These are phyloP conservation scores for Murina feae DNA, from an alignment of 2,113 vertebrate species.

Conservation along the genomic window DNA sequence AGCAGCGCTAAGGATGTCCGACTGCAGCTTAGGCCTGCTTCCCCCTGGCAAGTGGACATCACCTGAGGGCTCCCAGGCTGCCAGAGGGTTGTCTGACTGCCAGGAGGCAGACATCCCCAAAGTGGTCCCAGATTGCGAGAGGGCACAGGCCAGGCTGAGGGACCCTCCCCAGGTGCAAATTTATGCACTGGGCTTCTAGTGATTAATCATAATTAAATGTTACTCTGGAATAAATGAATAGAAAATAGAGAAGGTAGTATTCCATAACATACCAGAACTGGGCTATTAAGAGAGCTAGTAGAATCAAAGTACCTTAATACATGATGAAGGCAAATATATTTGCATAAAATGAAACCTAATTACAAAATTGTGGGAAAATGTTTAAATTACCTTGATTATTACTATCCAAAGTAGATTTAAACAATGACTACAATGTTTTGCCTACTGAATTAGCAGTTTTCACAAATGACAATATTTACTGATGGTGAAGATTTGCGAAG, in stretches of 20 bases:
- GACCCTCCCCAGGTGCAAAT: too few relatives aligned
- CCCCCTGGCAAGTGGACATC: too few relatives aligned
- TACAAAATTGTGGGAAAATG: background rate
- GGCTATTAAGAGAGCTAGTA: background rate
- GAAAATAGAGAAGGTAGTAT: background rate
- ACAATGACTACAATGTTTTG: background rate
- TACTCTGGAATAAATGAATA: background rate
- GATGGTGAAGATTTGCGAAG: background rate
- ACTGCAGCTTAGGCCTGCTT: too few relatives aligned
- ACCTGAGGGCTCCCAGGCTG: too few relatives aligned
- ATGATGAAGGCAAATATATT: background rate
- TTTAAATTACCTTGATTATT: background rate
- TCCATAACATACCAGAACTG: background rate
- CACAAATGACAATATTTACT: background rate
- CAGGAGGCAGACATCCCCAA: too few relatives aligned
- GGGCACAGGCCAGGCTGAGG: too few relatives aligned
- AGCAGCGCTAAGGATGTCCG: too few relatives aligned
- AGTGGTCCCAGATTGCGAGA: too few relatives aligned
- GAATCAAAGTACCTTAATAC: constrained; percentile 9
- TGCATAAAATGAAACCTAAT: constrained; percentile 7
- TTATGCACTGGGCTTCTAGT: too few relatives aligned
- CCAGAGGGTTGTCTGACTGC: too few relatives aligned
- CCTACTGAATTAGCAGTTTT: background rate
- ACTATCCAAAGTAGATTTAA: background rate
- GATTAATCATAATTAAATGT: constrained; percentile 10